Conservation (phyloP, 2,888 invertebrate genomes). For the Octonoba sinensis region DNA sequence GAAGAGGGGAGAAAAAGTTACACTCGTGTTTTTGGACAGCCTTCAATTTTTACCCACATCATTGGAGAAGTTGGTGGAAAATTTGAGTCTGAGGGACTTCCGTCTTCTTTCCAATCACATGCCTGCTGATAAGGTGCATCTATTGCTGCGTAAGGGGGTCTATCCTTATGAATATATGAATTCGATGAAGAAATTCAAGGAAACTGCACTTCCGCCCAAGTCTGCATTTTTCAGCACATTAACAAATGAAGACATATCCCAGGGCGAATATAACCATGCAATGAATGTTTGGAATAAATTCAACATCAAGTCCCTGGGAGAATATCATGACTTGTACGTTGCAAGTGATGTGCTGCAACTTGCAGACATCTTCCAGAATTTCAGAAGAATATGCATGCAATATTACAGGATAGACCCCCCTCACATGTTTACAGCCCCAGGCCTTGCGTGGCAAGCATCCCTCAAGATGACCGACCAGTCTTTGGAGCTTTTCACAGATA, state of each 20-base stretch:
- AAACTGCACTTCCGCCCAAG: neutral
- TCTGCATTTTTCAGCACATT: neutral
- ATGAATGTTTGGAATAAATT: neutral
- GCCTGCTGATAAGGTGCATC: neutral
- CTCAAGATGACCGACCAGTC: constrained; percentile 67
- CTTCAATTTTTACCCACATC: neutral
- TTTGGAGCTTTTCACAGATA: constrained; percentile 67
- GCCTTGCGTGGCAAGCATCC: constrained; percentile 69
- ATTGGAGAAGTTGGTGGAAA: neutral
- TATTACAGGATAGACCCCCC: constrained; percentile 14
- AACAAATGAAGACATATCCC: neutral
- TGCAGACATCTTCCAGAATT: constrained; percentile 67
- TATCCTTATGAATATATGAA: constrained; percentile 8
- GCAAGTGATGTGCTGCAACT: constrained; percentile 66
- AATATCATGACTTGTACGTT: constrained; percentile 3
- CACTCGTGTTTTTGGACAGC: neutral
- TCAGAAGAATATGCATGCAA: constrained; percentile 63
- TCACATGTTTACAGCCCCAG: constrained; percentile 23
- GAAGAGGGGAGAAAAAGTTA: neutral
- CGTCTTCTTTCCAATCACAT: neutral
- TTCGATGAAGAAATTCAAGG: neutral
- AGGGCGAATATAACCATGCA: neutral
- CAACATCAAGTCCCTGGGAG: neutral
- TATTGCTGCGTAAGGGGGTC: neutral
- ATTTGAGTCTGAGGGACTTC: no score